Evolutionary conservation across 2,888 invertebrate genomes (phyloP).

Genomic region (Papilio demoleus): DNA sequence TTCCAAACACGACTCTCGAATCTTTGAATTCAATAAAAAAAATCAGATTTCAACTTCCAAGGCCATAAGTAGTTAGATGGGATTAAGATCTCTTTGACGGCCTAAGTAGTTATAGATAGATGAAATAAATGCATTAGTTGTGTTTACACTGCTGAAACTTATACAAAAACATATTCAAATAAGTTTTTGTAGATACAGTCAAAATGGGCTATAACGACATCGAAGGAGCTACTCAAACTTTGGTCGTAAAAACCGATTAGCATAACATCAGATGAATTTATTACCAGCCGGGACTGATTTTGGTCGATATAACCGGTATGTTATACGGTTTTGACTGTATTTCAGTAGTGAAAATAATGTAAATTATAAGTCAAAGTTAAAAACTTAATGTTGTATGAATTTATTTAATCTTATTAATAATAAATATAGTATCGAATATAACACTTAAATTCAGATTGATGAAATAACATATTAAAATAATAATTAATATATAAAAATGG

Average conservation of each 20-base stretch:
- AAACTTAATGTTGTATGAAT: background rate
- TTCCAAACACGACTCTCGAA: background rate
- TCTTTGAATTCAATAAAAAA: background rate
- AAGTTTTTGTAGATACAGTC: background rate
- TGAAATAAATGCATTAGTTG: constrained; percentile 1
- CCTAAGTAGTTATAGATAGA: constrained; percentile 38
- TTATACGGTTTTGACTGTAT: too few relatives aligned
- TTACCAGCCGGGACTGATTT: too few relatives aligned
- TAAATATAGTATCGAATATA: background rate
- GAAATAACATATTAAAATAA: background rate
- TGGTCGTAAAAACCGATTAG: too few relatives aligned
- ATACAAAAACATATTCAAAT: background rate
- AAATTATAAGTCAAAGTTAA: background rate
- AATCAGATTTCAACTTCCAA: background rate
- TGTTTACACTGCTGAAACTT: background rate
- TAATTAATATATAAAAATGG: too few relatives aligned
- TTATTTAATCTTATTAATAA: too few relatives aligned
- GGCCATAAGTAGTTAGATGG: constrained; percentile 20
- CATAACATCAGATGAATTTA: too few relatives aligned
- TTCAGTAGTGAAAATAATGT: background rate
- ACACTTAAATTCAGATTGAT: background rate
- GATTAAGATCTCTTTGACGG: constrained; percentile 24
- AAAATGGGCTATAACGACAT: too few relatives aligned
- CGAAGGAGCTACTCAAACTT: too few relatives aligned
- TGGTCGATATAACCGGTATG: too few relatives aligned